Evolutionary conservation across 2,113 vertebrate species (phyloP).

Genomic region (Zeus faber): DNA sequence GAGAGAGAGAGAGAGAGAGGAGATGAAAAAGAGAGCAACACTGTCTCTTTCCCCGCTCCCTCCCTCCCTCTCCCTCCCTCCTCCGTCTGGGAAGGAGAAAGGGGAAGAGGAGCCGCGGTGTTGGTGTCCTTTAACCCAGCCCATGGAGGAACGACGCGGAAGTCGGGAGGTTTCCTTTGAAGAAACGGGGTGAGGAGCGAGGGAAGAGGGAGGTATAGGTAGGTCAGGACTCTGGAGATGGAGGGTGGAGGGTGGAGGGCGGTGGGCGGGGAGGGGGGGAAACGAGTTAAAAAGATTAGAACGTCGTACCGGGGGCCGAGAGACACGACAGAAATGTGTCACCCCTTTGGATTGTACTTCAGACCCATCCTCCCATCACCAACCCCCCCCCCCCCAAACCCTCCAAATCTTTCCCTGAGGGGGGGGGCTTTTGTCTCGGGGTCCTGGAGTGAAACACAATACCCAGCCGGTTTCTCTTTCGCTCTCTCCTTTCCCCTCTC

Average conservation of each 20-base stretch:
- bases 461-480: conserved; percentile 73
- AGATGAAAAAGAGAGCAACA: conserved; percentile 77
- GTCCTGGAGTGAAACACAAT: conserved; percentile 82
- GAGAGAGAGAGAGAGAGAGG: conserved; percentile 28
- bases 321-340: conserved; percentile 67
- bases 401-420: conserved; percentile 74
- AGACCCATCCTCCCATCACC: conserved; percentile 68
- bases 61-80: conserved; percentile 31
- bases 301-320: conserved; percentile 49
- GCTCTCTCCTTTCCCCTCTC: conserved; percentile 35
- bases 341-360: conserved; percentile 67
- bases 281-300: conserved; percentile 68
- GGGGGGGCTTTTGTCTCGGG: conserved; percentile 71
- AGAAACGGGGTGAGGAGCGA: conserved; percentile 42
- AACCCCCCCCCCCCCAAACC: conserved; percentile 41
- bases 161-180: conserved; percentile 52
- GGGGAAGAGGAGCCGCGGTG: conserved; percentile 56
- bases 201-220: conserved; percentile 43
- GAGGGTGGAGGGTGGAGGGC: not conserved
- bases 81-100: conserved; percentile 31
- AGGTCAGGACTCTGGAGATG: conserved; percentile 68
- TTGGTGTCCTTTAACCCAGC: conserved; percentile 68
- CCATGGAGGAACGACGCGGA: conserved; percentile 53
- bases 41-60: conserved; percentile 55
- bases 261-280: not conserved